Evolutionary conservation across 2,113 vertebrate species (phyloP).

Genomic region (Eptatretus burgeri): DNA sequence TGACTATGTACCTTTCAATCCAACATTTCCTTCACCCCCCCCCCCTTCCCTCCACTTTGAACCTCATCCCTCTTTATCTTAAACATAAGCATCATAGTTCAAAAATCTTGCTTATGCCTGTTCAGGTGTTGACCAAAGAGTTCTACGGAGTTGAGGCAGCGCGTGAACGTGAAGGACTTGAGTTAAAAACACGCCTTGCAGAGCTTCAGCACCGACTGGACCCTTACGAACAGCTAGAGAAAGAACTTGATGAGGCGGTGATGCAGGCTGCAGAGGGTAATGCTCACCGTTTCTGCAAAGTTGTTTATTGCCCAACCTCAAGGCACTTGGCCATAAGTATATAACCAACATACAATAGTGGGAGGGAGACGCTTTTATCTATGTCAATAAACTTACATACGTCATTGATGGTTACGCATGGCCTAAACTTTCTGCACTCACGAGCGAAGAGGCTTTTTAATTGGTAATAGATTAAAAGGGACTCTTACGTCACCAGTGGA

Average conservation of each 20-base stretch:
- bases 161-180: constrained; percentile 42
- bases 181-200: constrained; percentile 50
- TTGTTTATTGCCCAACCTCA: too few species aligned
- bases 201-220: constrained; percentile 45
- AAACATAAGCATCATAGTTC: too few species aligned
- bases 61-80: too few species aligned
- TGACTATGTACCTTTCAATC: too few species aligned
- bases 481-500: constrained; percentile 24
- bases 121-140: constrained; percentile 66
- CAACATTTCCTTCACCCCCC: too few species aligned
- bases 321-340: too few species aligned
- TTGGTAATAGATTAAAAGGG: constrained; percentile 9
- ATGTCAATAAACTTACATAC: constrained; percentile 3
- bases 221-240: constrained; percentile 61
- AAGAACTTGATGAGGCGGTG: constrained; percentile 72
- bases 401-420: too few species aligned
- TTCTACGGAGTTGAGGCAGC: constrained; percentile 72
- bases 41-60: too few species aligned
- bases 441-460: not conserved
- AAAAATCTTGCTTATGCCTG: too few species aligned
- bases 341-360: not conserved
- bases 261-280: constrained; percentile 82
- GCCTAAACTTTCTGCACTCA: too few species aligned
- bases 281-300: constrained; percentile 10
- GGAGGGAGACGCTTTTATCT: not conserved